Percentiles rank a stretch among this genome's conserved stretches.
Conservation (phyloP, 2,888 invertebrate genomes). For the Thecophora atra region DNA sequence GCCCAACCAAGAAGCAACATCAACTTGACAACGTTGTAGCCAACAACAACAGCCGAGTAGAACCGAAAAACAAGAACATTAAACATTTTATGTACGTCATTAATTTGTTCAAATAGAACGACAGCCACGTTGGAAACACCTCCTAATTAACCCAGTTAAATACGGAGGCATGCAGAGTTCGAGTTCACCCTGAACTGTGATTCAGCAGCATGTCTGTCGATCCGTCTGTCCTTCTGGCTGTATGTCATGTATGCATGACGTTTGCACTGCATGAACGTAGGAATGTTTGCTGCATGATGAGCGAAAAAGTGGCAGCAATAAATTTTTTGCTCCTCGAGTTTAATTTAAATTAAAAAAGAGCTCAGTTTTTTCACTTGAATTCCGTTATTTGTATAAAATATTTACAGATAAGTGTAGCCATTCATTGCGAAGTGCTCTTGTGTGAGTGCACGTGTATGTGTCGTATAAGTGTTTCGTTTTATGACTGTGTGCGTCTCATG, state of each 20-base stretch:
- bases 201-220: too few relatives aligned
- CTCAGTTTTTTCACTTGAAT: too few relatives aligned
- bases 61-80: background rate
- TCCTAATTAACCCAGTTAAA: slow-evolving; percentile 26
- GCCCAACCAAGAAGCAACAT: too few relatives aligned
- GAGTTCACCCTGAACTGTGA: background rate
- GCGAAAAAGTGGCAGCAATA: too few relatives aligned
- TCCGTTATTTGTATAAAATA: too few relatives aligned
- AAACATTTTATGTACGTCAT: slow-evolving; percentile 26
- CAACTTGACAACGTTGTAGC: background rate
- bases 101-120: slow-evolving; percentile 10
- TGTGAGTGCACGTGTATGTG: background rate
- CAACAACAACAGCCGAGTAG: background rate
- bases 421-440: background rate
- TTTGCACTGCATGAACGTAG: background rate
- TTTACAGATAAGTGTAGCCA: too few relatives aligned
- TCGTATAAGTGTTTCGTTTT: background rate
- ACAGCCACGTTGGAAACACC: slow-evolving; percentile 15
- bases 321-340: too few relatives aligned
- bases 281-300: too few relatives aligned
- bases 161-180: background rate
- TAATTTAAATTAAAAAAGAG: too few relatives aligned
- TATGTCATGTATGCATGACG: background rate
- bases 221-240: too few relatives aligned
- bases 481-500: too few relatives aligned